Evolutionary conservation across 2,113 vertebrate species (phyloP).

Genomic region (Pangasianodon hypophthalmus): DNA sequence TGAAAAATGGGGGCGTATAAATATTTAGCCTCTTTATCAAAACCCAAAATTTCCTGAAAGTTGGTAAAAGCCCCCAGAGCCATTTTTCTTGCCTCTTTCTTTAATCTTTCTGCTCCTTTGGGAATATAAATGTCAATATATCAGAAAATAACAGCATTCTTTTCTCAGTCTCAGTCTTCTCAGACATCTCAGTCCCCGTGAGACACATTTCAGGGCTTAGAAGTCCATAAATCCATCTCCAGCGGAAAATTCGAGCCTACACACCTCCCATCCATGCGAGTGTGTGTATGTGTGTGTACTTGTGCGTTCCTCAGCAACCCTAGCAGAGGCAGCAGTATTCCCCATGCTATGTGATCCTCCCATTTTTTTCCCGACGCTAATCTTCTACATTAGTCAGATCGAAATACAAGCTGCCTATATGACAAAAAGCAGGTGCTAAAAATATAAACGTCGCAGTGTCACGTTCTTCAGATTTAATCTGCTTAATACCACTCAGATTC

Average conservation of each 20-base stretch:
- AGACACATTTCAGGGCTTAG: slow-evolving; percentile 10
- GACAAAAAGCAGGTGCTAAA: slow-evolving; percentile 1
- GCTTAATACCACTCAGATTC: slow-evolving; percentile 16
- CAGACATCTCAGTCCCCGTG: not conserved
- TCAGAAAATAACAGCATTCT: not conserved
- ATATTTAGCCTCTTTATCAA: not conserved
- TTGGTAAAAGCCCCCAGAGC: not conserved
- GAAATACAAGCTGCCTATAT: not conserved
- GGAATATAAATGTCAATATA: not conserved
- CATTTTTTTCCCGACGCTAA: not conserved
- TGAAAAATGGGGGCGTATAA: not conserved
- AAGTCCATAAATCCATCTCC: slow-evolving; percentile 2
- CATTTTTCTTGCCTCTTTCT: not conserved
- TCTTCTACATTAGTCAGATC: slow-evolving; percentile 18
- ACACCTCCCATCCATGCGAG: not conserved
- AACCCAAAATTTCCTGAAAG: not conserved
- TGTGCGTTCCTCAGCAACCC: slow-evolving; percentile 9
- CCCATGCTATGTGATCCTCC: slow-evolving; percentile 22
- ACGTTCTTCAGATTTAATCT: not conserved
- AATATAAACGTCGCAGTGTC: slow-evolving; percentile 8
- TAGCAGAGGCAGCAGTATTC: not conserved
- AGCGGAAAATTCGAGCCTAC: slow-evolving; percentile 36
- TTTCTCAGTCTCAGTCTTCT: not conserved
- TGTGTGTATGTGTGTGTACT: not conserved
- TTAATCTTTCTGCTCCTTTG: not conserved